Base-by-base conservation (phyloP, 2,888 invertebrate species). In the Cryptosula pallasiana region DNA sequence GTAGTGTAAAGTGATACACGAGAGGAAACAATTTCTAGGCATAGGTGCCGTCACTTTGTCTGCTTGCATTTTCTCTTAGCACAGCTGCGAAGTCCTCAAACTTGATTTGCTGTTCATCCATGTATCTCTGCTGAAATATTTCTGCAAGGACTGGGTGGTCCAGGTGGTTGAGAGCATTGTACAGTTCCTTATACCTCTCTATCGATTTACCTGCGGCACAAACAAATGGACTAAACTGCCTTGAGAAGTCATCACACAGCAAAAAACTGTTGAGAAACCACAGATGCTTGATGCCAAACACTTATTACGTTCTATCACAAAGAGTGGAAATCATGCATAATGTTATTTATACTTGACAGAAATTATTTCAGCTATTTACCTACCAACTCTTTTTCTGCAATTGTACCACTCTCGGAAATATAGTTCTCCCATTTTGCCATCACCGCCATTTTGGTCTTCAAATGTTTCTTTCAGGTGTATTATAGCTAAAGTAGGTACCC, bases 371-470 rank as follows among this genome's bases (percentile, higher is more conserved):
- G 20, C 9, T 45, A 20, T 25, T 23, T n/a, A 57, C 63, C 32
- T 32, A 63, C 63, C 63, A 13, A 32, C 27, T 32, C 32, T 63
- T 32, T 32, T 63, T 32, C 27, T 63, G 32, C 13, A 13, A 32
- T 63, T 63, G 34, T 29, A 63, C 63, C 63, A 63, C 13, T 27
- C 9, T 63, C 63, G 25, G n/a, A 63, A 63, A n/a, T 32, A 63
- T 27, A 27, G 2, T 32, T 63, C 63, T 16, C 32, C 63, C 2
- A 63, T 9, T n/a, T 9, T 13, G 3, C 9, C 45, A 45, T 5
- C 20, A 45, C 45, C 45, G 20, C 5, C 45, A 45, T 5, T 45
- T 13, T 20, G 9, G 20, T 5, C 45, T 20, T 45, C 45, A 20
- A 20, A 5, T n/a, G 2, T 16, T 13, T 27, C 32, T 5, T 63